A percentile compares a stretch with the other conserved stretches of the same genome.
Conservation (phyloP, 1,140 invertebrate species). For the Drosophila lini region DNA sequence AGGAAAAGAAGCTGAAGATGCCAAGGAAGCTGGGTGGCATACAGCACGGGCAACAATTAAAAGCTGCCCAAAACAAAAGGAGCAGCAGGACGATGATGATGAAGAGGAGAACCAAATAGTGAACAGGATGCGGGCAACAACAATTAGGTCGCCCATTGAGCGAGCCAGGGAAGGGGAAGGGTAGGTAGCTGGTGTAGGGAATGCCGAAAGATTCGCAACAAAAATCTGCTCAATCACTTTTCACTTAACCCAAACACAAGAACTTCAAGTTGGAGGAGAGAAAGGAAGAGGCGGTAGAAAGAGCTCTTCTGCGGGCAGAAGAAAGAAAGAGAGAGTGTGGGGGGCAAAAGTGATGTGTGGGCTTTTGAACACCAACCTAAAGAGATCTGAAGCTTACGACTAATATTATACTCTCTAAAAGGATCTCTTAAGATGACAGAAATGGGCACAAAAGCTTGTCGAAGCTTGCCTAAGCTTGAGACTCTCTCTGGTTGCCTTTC, state of each 20-base stretch:
- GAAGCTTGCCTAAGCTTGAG: neutral
- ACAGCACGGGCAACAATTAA: constrained; percentile 66
- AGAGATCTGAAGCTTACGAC: neutral
- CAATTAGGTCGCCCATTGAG: constrained; percentile 16
- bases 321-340: constrained; percentile 21
- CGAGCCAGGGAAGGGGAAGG: neutral
- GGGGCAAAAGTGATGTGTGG: constrained; percentile 76
- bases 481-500: neutral
- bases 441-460: neutral
- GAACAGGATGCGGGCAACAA: constrained; percentile 57
- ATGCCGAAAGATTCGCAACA: constrained; percentile 77
- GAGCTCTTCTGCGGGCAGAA: constrained; percentile 13
- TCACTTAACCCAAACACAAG: constrained; percentile 82
- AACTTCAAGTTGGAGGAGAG: constrained; percentile 66
- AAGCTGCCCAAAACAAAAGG: constrained; percentile 43
- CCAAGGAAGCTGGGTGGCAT: constrained; percentile 35
- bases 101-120: constrained; percentile 31
- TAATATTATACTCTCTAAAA: neutral
- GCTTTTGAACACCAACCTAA: constrained; percentile 67
- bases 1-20: constrained; percentile 13
- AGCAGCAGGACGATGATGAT: constrained; percentile 16
- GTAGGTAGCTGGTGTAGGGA: neutral
- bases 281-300: constrained; percentile 3
- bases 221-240: constrained; percentile 82
- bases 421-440: neutral